phyloP scores from a whole-genome alignment of 2,888 invertebrate species.

The Brenthis ino region DNA sequence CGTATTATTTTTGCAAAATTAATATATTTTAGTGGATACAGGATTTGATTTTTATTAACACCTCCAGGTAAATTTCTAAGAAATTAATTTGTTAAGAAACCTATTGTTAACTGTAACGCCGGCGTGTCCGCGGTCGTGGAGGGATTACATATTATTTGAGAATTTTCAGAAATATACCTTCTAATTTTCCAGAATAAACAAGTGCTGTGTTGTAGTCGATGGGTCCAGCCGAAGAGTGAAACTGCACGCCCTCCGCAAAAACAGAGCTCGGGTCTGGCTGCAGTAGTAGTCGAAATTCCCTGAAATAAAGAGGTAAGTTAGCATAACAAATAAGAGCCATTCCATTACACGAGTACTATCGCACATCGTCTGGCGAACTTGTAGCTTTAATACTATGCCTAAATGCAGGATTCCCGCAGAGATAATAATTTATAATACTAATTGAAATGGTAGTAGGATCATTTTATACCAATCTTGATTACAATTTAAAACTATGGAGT shows the following conservation, averaged over 20 bases:
- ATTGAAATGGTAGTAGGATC: too few species aligned
- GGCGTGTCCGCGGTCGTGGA: too few species aligned
- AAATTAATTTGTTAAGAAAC: too few species aligned
- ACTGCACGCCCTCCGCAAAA: constrained; percentile 88
- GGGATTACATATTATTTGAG: background rate
- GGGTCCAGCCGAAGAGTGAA: constrained; percentile 87
- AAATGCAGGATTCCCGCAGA: too few species aligned
- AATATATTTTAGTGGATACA: background rate
- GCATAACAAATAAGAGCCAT: background rate
- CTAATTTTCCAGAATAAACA: constrained; percentile 89
- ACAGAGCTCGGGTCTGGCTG: constrained; percentile 87
- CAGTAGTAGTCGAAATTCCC: constrained; percentile 89
- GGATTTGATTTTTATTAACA: too few species aligned
- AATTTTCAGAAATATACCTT: constrained; percentile 80
- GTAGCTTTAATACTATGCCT: too few species aligned
- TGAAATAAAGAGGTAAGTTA: constrained; percentile 66
- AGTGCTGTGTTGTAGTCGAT: constrained; percentile 87
- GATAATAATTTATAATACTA: too few species aligned
- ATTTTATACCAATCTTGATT: too few species aligned
- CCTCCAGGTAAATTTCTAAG: too few species aligned
- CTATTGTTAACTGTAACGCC: too few species aligned
- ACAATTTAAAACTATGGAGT: too few species aligned
- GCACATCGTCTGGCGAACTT: too few species aligned
- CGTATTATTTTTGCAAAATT: background rate
- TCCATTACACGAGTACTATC: background rate